Base-by-base conservation (phyloP, 1,140 invertebrate genomes). In the Cylas formicarius region DNA sequence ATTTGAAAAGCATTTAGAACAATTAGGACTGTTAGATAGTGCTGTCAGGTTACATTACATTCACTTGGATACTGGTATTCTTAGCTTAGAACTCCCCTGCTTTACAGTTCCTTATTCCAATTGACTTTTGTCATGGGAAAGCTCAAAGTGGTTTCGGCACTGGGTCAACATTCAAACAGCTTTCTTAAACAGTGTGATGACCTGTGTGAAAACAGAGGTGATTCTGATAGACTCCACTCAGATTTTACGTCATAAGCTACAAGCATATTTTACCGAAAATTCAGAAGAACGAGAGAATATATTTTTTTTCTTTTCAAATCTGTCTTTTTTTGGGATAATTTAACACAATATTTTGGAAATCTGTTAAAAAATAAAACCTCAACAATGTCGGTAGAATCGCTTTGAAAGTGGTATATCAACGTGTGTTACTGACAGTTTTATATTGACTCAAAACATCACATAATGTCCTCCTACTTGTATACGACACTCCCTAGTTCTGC, bases 81-180 rank as follows among this genome's bases (percentile, higher is more conserved):
- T 96, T 5, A 92, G 89, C 28, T 67, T 96, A 27, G 92, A 97
- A 72, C 67, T 84, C 81, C 86, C n/a, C 73, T 78, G 57, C 72
- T 92, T 48, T 90, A 82, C 57, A 77, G 74, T 54, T 76, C 77
- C 44, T 72, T 86, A 18, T 93, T 80, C 71, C 76, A 84, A 31
- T 62, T 93, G 16, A 82, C 84, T 57, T 74, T 84, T 60, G 67
- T 92, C 5, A 78, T 81, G 48, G 90, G 90, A 6, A 69, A 69
- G 45, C 86, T 91, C 8, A 78, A 81, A 41, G 72, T 86, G 31
- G 73, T 82, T 0, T 67, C 91, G 40, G 74, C 78, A 6, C 71
- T 89, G 32, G 92, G 92, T 1, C 79, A 78, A 58, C 68, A 82
- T 44, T 81, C 90, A 8, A 73, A 81, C 45, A 77, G 77, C 56